Conservation (phyloP, 2,888 invertebrate genomes). For the Brassicogethes aeneus region DNA sequence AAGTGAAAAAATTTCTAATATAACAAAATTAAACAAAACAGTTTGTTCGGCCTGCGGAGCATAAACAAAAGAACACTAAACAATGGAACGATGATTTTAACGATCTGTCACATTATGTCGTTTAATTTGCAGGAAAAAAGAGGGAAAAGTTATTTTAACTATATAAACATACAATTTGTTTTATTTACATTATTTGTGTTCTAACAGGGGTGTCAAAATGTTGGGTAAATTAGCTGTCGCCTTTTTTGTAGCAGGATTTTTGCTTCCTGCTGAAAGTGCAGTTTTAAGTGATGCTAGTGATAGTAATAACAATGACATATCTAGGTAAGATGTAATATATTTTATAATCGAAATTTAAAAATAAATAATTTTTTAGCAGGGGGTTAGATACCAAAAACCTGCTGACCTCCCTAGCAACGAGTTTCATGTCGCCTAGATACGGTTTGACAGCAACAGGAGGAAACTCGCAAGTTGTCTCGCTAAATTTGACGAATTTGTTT, state of each 20-base stretch:
- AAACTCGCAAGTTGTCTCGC: slow-evolving; percentile 53
- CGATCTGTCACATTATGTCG: slow-evolving; percentile 4
- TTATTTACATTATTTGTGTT: background rate
- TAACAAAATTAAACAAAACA: slow-evolving; percentile 7
- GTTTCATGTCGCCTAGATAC: slow-evolving; percentile 34
- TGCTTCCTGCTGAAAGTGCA: background rate
- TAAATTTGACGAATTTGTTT: slow-evolving; percentile 74
- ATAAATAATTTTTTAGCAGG: slow-evolving; percentile 15
- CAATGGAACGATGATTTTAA: slow-evolving; percentile 13
- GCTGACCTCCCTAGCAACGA: slow-evolving; percentile 31
- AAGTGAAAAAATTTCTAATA: too few relatives aligned
- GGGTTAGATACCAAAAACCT: slow-evolving; percentile 33
- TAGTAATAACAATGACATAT: background rate
- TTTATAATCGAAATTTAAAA: background rate
- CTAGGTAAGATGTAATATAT: background rate
- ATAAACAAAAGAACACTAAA: slow-evolving; percentile 21
- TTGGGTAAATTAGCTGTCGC: slow-evolving; percentile 3
- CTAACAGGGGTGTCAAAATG: slow-evolving; percentile 4
- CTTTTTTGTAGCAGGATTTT: slow-evolving; percentile 4
- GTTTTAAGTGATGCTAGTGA: background rate
- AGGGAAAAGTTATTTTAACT: slow-evolving; percentile 2
- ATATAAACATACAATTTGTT: background rate
- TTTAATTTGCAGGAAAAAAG: slow-evolving; percentile 7
- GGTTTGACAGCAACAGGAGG: slow-evolving; percentile 17
- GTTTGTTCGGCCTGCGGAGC: slow-evolving; percentile 22